A percentile compares a stretch with the other conserved stretches of the same genome.
These are phyloP conservation scores for Melieria omissa DNA, from an alignment of 2,888 invertebrate species.

Conservation along the genomic window DNA sequence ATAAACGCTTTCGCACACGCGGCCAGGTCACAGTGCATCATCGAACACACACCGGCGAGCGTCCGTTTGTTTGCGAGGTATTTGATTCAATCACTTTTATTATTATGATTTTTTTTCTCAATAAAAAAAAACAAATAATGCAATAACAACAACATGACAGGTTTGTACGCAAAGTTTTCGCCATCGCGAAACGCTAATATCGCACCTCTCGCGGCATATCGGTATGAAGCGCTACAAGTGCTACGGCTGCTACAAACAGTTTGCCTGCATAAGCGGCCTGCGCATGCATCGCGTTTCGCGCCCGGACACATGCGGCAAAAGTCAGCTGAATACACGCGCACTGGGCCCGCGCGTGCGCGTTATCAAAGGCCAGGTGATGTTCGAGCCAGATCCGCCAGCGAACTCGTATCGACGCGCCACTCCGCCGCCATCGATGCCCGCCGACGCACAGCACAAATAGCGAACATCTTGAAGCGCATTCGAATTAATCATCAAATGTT, in stretches of 20 bases:
- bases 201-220: constrained; percentile 63
- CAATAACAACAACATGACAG: constrained; percentile 41
- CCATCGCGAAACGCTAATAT: constrained; percentile 63
- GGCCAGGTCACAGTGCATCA: constrained; percentile 63
- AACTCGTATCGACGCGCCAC: no score
- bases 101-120: not conserved
- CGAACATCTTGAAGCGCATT: no score
- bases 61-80: constrained; percentile 63
- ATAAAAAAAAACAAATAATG: constrained; percentile 2
- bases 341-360: constrained; percentile 63
- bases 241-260: constrained; percentile 59
- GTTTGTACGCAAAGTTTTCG: constrained; percentile 60
- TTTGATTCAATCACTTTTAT: not conserved
- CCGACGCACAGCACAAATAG: no score
- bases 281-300: constrained; percentile 60
- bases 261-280: constrained; percentile 62
- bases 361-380: constrained; percentile 60
- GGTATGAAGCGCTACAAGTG: constrained; percentile 65
- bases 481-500: no score
- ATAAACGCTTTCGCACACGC: constrained; percentile 61
- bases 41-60: constrained; percentile 62
- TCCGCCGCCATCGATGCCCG: no score
- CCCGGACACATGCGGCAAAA: constrained; percentile 58
- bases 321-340: constrained; percentile 61
- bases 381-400: constrained; percentile 56